Evolutionary conservation across 2,113 vertebrate genomes (phyloP).

Genomic region (Rostratula benghalensis): DNA sequence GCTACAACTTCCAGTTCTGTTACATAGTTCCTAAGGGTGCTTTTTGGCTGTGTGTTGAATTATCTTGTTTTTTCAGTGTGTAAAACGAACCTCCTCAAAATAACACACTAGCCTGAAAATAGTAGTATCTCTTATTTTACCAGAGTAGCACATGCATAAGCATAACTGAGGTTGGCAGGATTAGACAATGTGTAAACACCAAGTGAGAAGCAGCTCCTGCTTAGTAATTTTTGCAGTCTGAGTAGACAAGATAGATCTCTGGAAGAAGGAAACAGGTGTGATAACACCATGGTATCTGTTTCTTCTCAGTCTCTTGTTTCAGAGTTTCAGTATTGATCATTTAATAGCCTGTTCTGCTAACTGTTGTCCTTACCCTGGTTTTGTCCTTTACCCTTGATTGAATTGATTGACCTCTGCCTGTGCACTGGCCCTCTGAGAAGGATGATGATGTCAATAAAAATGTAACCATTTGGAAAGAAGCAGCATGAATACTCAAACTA

Average conservation of each 20-base stretch:
- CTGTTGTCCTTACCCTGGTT: conserved; percentile 7
- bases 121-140: conserved; percentile 31
- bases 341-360: conserved; percentile 10
- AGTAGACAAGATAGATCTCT: conserved; percentile 16
- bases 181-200: conserved; percentile 21
- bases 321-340: conserved; percentile 5
- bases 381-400: conserved; percentile 36
- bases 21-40: not conserved
- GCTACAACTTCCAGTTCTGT: not conserved
- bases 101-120: conserved; percentile 37
- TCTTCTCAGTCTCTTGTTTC: not conserved
- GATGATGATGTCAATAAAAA: not conserved
- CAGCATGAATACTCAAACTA: not conserved
- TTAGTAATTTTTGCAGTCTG: conserved; percentile 30
- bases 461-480: not conserved
- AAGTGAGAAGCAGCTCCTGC: conserved; percentile 16
- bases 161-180: conserved; percentile 19
- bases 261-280: not conserved
- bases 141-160: conserved; percentile 1
- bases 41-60: conserved; percentile 2
- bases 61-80: not conserved
- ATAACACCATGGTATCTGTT: not conserved
- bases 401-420: not conserved
- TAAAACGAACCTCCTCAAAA: conserved; percentile 38
- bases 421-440: not conserved